Conservation (phyloP, 2,113 vertebrate species). For the Lophura nycthemera region DNA sequence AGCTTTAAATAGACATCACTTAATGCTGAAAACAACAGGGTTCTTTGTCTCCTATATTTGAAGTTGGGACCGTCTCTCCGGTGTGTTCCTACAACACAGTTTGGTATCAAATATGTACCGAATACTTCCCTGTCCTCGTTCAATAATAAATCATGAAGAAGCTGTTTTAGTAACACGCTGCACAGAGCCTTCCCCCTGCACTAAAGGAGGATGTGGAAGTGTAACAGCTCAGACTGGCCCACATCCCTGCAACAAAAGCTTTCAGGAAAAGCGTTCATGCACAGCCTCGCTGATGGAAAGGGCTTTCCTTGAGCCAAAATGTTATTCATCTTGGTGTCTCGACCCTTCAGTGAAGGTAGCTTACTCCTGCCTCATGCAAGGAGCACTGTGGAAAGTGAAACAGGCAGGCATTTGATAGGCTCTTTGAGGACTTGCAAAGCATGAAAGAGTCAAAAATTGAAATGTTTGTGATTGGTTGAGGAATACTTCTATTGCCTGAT, state of each 20-base stretch:
- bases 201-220: neutral
- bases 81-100: neutral
- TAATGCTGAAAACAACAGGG: neutral
- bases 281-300: accelerated
- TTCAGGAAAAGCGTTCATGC: neutral
- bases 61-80: accelerated
- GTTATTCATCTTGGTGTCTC: neutral
- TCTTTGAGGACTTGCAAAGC: neutral
- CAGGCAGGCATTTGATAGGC: neutral
- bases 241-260: neutral
- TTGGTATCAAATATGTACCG: neutral
- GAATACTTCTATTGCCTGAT: neutral
- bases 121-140: neutral
- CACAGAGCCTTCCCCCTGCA: neutral
- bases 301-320: neutral
- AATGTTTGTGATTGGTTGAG: neutral
- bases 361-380: neutral
- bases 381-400: neutral
- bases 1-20: neutral
- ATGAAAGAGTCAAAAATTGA: slow-evolving; percentile 19
- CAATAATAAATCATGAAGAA: neutral
- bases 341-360: neutral
- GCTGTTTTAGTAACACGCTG: neutral
- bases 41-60: neutral
- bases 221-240: neutral